Conservation (phyloP, 1,140 invertebrate genomes). For the Lethrus apterus region DNA sequence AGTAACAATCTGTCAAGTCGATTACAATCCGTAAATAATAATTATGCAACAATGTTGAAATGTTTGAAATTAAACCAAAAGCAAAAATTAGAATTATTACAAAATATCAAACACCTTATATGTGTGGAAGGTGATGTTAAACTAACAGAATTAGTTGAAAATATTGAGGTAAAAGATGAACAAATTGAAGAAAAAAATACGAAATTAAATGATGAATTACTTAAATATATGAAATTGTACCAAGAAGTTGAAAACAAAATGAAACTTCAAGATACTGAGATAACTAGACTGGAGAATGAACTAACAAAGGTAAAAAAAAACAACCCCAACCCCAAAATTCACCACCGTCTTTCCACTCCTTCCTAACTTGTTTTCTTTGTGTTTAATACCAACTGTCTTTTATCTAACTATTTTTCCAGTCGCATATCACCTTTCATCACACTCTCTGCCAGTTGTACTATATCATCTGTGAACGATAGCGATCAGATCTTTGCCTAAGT, state of each 20-base stretch:
- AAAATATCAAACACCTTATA: conserved; percentile 8
- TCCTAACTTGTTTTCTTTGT: no score
- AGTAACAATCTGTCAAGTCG: background rate
- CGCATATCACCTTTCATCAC: no score
- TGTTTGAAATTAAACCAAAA: background rate
- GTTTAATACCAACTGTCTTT: no score
- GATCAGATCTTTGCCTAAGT: no score
- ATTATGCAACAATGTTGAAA: conserved; percentile 3
- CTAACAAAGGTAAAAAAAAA: background rate
- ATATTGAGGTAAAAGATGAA: conserved; percentile 2
- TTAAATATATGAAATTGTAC: conserved; percentile 15
- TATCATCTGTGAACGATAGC: no score
- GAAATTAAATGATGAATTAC: conserved; percentile 20
- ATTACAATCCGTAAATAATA: background rate
- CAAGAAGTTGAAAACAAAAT: conserved; percentile 35
- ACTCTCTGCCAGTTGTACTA: no score
- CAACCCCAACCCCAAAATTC: no score
- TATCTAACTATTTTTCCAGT: no score
- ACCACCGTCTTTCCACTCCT: no score
- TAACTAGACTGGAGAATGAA: background rate
- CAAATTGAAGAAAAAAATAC: background rate
- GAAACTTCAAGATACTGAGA: conserved; percentile 22
- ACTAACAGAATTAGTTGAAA: conserved; percentile 1
- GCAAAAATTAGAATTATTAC: conserved; percentile 4
- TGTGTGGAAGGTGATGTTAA: background rate